Base-by-base conservation (phyloP, 2,888 invertebrate genomes). In the Notodonta ziczac region DNA sequence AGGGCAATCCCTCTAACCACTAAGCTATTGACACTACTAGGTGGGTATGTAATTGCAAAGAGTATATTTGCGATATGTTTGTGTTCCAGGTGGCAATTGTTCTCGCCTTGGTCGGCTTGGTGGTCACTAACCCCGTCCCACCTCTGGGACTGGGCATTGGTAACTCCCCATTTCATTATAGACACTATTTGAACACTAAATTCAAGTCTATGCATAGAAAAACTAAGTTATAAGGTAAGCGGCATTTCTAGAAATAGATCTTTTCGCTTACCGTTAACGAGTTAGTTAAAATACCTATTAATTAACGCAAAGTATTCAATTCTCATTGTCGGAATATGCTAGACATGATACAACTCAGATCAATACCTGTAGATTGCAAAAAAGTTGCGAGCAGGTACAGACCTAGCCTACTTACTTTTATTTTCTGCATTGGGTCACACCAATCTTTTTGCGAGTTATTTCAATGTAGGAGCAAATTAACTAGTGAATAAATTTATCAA, bases 61-160 rank as follows among this genome's bases (percentile, higher is more conserved):
- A 24, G 24, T 24, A 24, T 24, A 24, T 24, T 24, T 24, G 24
- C 24, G 24, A 24, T 24, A 24, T 42, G 9, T 58, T 54, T 48
- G 59, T 8, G 57, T 74, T 70, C 0, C 85, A 90, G 90, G 87
- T 90, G 70, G 90, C 90, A 67, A 83, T 90, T 65, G 87, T 90
- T 56, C 85, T 90, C 58, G 90, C 89, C 58, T 72, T 90, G 57
- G 77, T 90, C 73, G 87, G 89, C 76, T 70, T 87, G 74, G 85
- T 80, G 67, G 76, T 81, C 46, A 78, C 88, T 62, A 85, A 82
- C 70, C 90, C 90, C 40, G 80, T 84, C 63, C 78, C 82, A 6
- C 73, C 82, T 13, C 65, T 74, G 60, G 80, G 79, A 66, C 75
- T 76, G 66, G 79, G 78, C 58, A 69, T 74, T 60, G 83, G 83